Evolutionary conservation across 2,888 invertebrate species (phyloP).

Genomic region (Ptychoptera contaminata): DNA sequence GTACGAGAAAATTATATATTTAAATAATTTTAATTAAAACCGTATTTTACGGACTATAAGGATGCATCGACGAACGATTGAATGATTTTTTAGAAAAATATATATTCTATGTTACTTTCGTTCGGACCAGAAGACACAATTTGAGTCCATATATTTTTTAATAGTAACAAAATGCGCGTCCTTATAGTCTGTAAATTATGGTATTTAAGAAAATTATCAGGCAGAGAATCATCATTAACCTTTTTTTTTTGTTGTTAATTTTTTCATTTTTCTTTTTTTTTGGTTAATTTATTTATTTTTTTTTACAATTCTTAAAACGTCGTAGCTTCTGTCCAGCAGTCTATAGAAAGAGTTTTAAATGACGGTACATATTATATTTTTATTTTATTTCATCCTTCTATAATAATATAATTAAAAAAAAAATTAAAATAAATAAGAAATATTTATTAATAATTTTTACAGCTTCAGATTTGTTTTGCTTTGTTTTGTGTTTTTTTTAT

Average conservation of each 20-base stretch:
- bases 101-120: no score
- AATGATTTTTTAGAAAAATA: no score
- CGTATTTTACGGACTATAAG: no score
- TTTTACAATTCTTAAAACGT: constrained; percentile 2
- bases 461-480: constrained; percentile 1
- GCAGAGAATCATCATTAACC: not conserved
- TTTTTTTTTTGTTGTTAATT: not conserved
- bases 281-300: constrained; percentile 7
- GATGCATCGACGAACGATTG: no score
- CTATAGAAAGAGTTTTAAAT: constrained; percentile 34
- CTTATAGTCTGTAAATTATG: not conserved
- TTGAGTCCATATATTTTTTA: no score
- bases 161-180: no score
- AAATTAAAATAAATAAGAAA: no score
- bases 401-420: constrained; percentile 7
- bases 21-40: no score
- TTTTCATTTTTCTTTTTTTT: not conserved
- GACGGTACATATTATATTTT: constrained; percentile 31
- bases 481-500: not conserved
- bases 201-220: not conserved
- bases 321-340: constrained; percentile 41
- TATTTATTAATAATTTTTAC: constrained; percentile 8
- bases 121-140: no score
- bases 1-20: no score
- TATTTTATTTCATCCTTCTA: constrained; percentile 10